Conservation (phyloP, 2,888 invertebrate species). For the Pollenia angustigena region DNA sequence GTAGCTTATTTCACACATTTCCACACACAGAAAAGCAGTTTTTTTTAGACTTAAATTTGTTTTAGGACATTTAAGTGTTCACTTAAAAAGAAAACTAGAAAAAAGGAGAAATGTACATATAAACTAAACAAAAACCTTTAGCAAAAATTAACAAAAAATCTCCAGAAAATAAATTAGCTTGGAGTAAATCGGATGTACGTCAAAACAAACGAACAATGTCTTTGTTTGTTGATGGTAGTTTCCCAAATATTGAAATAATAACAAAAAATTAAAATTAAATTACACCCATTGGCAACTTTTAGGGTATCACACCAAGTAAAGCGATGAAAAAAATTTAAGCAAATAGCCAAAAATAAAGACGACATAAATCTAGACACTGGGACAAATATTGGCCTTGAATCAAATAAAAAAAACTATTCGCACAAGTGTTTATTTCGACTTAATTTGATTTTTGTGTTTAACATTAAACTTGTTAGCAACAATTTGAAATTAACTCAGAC, state of each 20-base stretch:
- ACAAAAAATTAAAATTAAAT: slow-evolving; percentile 32
- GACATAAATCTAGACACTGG: slow-evolving; percentile 48
- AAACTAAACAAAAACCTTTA: no score
- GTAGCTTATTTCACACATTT: background rate
- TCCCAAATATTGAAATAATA: background rate
- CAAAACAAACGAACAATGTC: slow-evolving; percentile 10
- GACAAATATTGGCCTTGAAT: slow-evolving; percentile 56
- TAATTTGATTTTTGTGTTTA: slow-evolving; percentile 1
- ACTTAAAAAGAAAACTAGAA: no score
- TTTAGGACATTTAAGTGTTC: background rate
- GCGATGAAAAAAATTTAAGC: slow-evolving; percentile 4
- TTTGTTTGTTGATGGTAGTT: background rate
- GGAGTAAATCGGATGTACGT: background rate
- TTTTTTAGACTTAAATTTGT: background rate
- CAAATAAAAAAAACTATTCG: slow-evolving; percentile 30
- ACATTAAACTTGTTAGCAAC: slow-evolving; percentile 9
- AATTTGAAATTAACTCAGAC: slow-evolving; percentile 45
- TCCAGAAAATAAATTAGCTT: no score
- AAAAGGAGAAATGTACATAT: no score
- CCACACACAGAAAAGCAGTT: slow-evolving; percentile 2
- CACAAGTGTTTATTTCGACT: slow-evolving; percentile 12
- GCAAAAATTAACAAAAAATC: no score
- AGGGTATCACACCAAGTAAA: slow-evolving; percentile 11
- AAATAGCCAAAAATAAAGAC: slow-evolving; percentile 37
- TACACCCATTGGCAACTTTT: slow-evolving; percentile 41